Evolutionary conservation across 2,888 invertebrate species (phyloP).

Genomic region (Melitaea athalia): DNA sequence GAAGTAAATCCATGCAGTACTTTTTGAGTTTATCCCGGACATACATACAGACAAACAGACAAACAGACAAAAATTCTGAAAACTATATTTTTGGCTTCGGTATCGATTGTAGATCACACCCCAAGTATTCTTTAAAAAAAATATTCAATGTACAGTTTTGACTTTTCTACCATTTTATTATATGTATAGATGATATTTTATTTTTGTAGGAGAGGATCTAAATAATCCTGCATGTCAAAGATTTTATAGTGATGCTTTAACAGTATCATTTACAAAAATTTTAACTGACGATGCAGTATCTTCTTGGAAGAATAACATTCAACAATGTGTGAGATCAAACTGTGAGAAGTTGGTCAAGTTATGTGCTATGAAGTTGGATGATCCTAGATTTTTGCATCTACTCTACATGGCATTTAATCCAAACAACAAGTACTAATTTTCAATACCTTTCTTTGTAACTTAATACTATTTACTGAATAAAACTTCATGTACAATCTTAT

Average conservation of each 20-base stretch:
- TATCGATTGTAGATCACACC: no score
- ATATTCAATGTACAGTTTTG: no score
- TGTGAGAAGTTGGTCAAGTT: conserved; percentile 95
- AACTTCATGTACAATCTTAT: conserved; percentile 2
- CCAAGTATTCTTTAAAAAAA: no score
- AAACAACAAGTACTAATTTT: conserved; percentile 91
- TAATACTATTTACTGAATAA: neutral
- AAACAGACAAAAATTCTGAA: no score
- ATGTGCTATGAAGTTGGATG: conserved; percentile 96
- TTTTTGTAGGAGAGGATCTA: conserved; percentile 88
- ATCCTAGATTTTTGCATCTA: conserved; percentile 95
- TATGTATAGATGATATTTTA: conserved; percentile 5
- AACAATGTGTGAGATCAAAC: conserved; percentile 96
- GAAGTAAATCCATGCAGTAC: no score
- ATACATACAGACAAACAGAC: no score
- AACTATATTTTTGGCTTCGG: no score
- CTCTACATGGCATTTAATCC: conserved; percentile 97
- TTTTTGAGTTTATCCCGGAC: no score
- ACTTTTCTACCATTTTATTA: no score
- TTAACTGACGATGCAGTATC: conserved; percentile 98
- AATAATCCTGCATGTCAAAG: conserved; percentile 95
- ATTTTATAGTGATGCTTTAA: conserved; percentile 96
- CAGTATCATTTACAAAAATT: conserved; percentile 97
- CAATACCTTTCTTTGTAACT: neutral
- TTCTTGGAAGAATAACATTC: conserved; percentile 98